Percentiles rank a stretch among this genome's conserved stretches.
These are phyloP conservation scores for Apis dorsata DNA, from an alignment of 1,140 invertebrate genomes.

Conservation along the genomic window DNA sequence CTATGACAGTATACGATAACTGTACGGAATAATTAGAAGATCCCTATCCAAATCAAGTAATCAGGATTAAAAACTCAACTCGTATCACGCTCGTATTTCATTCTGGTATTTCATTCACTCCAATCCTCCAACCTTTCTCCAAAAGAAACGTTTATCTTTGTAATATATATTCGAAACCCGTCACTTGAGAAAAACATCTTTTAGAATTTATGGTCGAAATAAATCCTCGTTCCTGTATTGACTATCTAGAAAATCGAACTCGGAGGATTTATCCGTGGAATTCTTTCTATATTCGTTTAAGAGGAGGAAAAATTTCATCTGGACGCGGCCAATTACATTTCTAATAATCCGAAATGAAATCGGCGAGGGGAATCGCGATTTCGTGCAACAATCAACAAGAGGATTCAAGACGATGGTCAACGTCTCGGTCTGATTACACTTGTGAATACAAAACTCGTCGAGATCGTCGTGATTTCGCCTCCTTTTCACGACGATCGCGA, in stretches of 20 bases:
- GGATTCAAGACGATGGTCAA: background rate
- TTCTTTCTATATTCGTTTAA: background rate
- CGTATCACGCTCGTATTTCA: background rate
- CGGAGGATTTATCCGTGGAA: background rate
- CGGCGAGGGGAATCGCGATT: background rate
- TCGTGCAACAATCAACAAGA: background rate
- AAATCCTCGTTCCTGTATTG: too few species aligned
- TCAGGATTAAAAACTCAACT: background rate
- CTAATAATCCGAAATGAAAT: background rate
- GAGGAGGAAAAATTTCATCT: background rate
- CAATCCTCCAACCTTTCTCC: background rate
- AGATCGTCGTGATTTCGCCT: slow-evolving; percentile 46
- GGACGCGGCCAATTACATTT: background rate
- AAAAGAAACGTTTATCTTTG: background rate
- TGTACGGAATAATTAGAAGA: slow-evolving; percentile 10
- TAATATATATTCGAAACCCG: background rate
- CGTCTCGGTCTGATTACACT: slow-evolving; percentile 60
- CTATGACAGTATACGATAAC: slow-evolving; percentile 6
- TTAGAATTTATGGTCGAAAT: too few species aligned
- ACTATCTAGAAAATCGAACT: too few species aligned
- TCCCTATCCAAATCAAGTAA: background rate
- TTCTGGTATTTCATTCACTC: background rate
- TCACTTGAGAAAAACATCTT: too few species aligned
- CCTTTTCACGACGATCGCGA: background rate
- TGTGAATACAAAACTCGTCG: slow-evolving; percentile 8